Conservation (phyloP, 2,113 vertebrate genomes). For the Eira barbara region DNA sequence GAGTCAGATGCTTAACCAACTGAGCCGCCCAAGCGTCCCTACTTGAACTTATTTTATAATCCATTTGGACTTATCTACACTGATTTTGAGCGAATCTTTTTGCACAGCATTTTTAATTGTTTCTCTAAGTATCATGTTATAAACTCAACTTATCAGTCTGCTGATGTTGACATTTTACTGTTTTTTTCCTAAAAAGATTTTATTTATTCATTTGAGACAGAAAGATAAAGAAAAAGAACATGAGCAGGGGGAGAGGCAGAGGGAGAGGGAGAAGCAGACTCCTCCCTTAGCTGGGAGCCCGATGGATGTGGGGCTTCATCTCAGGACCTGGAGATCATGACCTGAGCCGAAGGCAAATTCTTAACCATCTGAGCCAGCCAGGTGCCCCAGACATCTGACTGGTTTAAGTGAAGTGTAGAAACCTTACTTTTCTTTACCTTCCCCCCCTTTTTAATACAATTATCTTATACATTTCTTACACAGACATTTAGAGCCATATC, state of each 20-base stretch:
- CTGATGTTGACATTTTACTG: not conserved
- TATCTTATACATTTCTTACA: not conserved
- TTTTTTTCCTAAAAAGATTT: too few relatives aligned
- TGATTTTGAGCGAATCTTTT: not conserved
- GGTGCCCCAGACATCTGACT: not conserved
- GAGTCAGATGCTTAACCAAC: not conserved
- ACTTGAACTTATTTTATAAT: not conserved
- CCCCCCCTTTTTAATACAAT: not conserved
- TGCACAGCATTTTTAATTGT: not conserved
- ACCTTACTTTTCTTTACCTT: not conserved
- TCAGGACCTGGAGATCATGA: too few relatives aligned
- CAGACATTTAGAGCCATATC: not conserved
- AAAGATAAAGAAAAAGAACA: too few relatives aligned
- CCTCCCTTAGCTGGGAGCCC: too few relatives aligned
- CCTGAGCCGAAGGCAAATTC: too few relatives aligned
- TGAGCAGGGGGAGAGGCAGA: too few relatives aligned
- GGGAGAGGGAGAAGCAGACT: too few relatives aligned
- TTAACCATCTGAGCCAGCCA: too few relatives aligned
- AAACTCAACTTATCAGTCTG: not conserved
- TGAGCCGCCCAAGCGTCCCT: not conserved
- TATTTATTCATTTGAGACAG: too few relatives aligned
- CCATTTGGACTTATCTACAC: not conserved
- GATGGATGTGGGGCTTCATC: too few relatives aligned
- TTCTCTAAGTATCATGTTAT: not conserved
- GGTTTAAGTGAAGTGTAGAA: not conserved